Evolutionary conservation across 1,140 invertebrate species (phyloP).

Genomic region (Leptinotarsa defecta): DNA sequence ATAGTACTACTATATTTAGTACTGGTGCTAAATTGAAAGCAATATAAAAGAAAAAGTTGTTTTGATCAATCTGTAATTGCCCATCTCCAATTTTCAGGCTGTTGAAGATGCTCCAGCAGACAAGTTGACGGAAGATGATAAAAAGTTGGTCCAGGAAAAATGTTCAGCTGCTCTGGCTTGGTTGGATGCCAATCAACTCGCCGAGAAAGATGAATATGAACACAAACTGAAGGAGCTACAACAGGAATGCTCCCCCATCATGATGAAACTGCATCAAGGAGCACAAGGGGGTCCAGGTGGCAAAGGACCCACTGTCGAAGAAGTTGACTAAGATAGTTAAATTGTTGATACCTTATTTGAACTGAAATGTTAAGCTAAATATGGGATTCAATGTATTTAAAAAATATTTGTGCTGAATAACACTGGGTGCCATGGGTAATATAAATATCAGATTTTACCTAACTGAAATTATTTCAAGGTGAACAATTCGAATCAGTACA

Average conservation of each 20-base stretch:
- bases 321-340: slow-evolving; percentile 61
- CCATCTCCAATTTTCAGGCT: slow-evolving; percentile 55
- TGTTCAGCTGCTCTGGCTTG: slow-evolving; percentile 63
- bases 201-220: slow-evolving; percentile 78
- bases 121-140: slow-evolving; percentile 66
- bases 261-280: slow-evolving; percentile 75
- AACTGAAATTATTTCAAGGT: no score
- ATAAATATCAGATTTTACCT: no score
- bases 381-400: no score
- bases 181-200: slow-evolving; percentile 67
- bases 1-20: no score
- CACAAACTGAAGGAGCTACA: slow-evolving; percentile 75
- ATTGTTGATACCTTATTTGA: no score
- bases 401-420: no score
- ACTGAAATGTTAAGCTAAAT: no score
- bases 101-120: slow-evolving; percentile 69
- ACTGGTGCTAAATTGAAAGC: no score
- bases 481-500: no score
- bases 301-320: slow-evolving; percentile 70
- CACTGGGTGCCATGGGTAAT: no score
- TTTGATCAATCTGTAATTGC: not conserved
- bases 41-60: not conserved
- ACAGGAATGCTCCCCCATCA: slow-evolving; percentile 71
- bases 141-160: slow-evolving; percentile 63
- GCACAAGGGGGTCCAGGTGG: slow-evolving; percentile 46